Conservation (phyloP, 1,140 invertebrate genomes). For the Sinonovacula constricta region DNA sequence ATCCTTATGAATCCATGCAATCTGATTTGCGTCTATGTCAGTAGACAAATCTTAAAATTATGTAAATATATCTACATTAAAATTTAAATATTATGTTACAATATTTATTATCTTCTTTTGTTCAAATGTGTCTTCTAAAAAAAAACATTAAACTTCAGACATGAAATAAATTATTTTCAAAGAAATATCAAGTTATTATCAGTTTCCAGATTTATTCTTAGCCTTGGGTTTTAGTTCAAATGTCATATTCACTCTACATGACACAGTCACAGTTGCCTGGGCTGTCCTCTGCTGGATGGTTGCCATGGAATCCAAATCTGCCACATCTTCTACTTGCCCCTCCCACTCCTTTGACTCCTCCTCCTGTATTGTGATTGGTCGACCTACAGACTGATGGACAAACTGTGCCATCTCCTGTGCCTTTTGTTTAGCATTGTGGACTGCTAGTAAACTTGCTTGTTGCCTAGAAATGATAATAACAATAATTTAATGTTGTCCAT, state of each 20-base stretch:
- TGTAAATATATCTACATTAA: too few relatives aligned
- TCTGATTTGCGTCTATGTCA: too few relatives aligned
- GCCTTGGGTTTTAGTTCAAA: constrained; percentile 72
- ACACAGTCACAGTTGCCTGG: constrained; percentile 61
- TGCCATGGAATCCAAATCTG: constrained; percentile 58
- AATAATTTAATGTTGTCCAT: too few relatives aligned
- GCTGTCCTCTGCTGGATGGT: constrained; percentile 62
- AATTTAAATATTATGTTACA: too few relatives aligned
- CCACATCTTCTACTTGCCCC: constrained; percentile 50
- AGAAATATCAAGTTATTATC: too few relatives aligned
- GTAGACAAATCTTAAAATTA: too few relatives aligned
- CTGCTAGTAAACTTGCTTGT: constrained; percentile 70
- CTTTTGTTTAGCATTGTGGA: constrained; percentile 76
- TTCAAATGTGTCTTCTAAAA: too few relatives aligned
- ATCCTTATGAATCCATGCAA: too few relatives aligned
- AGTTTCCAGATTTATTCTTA: constrained; percentile 58
- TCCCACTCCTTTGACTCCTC: constrained; percentile 67
- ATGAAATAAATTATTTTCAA: too few relatives aligned
- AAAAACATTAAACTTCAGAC: too few relatives aligned
- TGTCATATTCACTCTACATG: constrained; percentile 61
- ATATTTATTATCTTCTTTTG: too few relatives aligned
- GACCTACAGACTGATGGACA: constrained; percentile 69
- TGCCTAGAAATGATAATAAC: too few relatives aligned
- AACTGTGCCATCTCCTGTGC: constrained; percentile 75
- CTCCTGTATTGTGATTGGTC: constrained; percentile 66